These are phyloP conservation scores for Caenorhabditis remanei DNA, from an alignment of 1,140 invertebrate species.

Conservation along the genomic window DNA sequence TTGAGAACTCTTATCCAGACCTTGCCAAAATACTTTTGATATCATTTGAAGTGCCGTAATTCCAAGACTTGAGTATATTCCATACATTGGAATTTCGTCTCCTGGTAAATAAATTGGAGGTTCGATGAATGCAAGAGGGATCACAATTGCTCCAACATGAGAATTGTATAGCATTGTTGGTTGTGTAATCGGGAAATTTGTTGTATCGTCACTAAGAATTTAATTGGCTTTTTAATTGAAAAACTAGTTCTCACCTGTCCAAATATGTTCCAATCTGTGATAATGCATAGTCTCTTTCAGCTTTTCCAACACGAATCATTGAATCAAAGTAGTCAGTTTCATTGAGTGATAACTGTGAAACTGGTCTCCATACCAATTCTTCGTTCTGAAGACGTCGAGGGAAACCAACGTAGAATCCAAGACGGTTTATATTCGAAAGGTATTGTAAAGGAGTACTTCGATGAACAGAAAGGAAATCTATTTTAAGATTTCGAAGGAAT, in stretches of 20 bases:
- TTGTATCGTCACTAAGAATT: constrained; percentile 11
- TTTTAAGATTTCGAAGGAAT: constrained; percentile 60
- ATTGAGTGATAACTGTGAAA: constrained; percentile 47
- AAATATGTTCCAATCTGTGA: constrained; percentile 57
- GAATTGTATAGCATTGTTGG: constrained; percentile 46
- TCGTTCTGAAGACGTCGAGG: constrained; percentile 57
- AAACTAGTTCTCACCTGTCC: constrained; percentile 26
- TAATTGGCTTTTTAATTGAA: too few species aligned
- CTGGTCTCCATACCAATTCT: constrained; percentile 56
- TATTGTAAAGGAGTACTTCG: constrained; percentile 39
- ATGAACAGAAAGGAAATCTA: constrained; percentile 47
- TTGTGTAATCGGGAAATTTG: constrained; percentile 17
- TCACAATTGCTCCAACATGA: constrained; percentile 36
- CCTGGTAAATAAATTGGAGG: constrained; percentile 45
- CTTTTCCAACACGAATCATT: constrained; percentile 57
- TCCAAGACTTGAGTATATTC: constrained; percentile 55
- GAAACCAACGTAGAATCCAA: constrained; percentile 59
- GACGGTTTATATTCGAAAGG: constrained; percentile 33
- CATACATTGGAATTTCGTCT: constrained; percentile 55
- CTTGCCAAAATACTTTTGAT: constrained; percentile 51
- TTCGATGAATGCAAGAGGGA: constrained; percentile 55
- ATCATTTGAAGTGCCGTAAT: constrained; percentile 50
- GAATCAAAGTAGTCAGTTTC: constrained; percentile 60
- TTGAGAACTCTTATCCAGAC: constrained; percentile 23
- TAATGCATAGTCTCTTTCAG: constrained; percentile 59